Percentiles rank a stretch among this genome's conserved stretches.
Evolutionary conservation across 1,140 invertebrate genomes (phyloP).

Genomic region (Panonychus citri): DNA sequence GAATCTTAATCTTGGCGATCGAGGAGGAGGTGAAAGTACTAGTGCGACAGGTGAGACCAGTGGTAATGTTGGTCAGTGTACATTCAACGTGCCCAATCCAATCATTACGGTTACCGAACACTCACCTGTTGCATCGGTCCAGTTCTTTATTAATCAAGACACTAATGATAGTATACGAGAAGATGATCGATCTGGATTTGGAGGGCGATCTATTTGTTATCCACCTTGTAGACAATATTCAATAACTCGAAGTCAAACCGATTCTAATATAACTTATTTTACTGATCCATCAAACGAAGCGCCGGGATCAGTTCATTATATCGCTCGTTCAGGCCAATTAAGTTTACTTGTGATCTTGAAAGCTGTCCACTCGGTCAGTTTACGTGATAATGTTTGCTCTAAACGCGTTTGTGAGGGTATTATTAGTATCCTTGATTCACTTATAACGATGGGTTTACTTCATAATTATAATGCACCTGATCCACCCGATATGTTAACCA

Average conservation of each 20-base stretch:
- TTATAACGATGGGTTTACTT: constrained; percentile 30
- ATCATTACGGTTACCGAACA: constrained; percentile 91
- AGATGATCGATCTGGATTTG: neutral
- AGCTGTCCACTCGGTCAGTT: constrained; percentile 58
- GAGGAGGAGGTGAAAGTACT: neutral
- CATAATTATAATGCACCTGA: neutral
- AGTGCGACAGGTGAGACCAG: constrained; percentile 6
- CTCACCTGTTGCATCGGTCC: constrained; percentile 33
- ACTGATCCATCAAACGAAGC: constrained; percentile 53
- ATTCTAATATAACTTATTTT: constrained; percentile 75
- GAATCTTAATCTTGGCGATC: neutral
- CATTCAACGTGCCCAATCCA: constrained; percentile 48
- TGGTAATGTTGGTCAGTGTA: constrained; percentile 11
- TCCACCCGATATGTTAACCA: neutral
- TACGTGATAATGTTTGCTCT: constrained; percentile 46
- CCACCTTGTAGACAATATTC: constrained; percentile 19
- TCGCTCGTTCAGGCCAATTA: constrained; percentile 79
- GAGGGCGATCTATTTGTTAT: neutral
- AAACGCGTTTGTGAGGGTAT: constrained; percentile 67
- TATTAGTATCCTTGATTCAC: constrained; percentile 59
- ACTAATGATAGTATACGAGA: constrained; percentile 8
- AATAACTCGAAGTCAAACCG: constrained; percentile 65
- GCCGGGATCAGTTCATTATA: constrained; percentile 67
- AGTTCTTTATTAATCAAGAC: constrained; percentile 18
- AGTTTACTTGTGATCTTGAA: constrained; percentile 72